A percentile compares a stretch with the other conserved stretches of the same genome.
Evolutionary conservation across 1,140 invertebrate genomes (phyloP).

Genomic region (Drosophila tani): DNA sequence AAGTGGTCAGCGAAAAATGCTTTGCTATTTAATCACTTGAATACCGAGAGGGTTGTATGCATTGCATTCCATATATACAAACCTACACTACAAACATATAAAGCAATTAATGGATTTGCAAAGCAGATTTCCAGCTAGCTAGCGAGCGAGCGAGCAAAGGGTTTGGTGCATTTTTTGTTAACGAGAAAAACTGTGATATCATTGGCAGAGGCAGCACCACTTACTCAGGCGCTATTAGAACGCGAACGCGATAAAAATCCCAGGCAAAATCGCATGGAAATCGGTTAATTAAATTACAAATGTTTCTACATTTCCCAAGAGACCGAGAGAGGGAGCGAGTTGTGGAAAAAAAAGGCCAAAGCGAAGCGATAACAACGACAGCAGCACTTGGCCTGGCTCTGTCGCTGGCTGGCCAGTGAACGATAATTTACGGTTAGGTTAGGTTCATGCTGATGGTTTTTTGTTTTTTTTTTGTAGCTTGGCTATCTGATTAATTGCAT

Average conservation of each 20-base stretch:
- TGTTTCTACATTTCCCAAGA: conserved; percentile 25
- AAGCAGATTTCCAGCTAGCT: conserved; percentile 37
- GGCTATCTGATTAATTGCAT: conserved; percentile 46
- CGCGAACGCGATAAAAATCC: conserved; percentile 16
- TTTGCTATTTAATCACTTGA: conserved; percentile 40
- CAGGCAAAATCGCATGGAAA: conserved; percentile 22
- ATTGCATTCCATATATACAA: not conserved
- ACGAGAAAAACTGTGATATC: conserved; percentile 33
- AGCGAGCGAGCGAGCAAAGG: not conserved
- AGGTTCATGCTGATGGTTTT: conserved; percentile 28
- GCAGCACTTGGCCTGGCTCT: conserved; percentile 23
- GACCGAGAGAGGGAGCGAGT: not conserved
- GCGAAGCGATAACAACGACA: conserved; percentile 33
- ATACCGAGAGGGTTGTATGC: conserved; percentile 11
- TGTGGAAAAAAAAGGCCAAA: not conserved
- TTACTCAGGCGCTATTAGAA: conserved; percentile 13
- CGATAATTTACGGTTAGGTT: conserved; percentile 55
- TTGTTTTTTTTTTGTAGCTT: conserved; percentile 22
- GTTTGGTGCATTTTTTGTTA: conserved; percentile 7
- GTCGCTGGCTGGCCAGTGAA: not conserved
- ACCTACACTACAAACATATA: not conserved
- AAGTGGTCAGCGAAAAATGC: conserved; percentile 27
- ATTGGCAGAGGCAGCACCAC: conserved; percentile 3
- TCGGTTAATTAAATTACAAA: conserved; percentile 46
- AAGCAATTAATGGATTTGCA: conserved; percentile 40